These are phyloP conservation scores for Volucella zonaria DNA, from an alignment of 2,888 invertebrate genomes.

Conservation along the genomic window DNA sequence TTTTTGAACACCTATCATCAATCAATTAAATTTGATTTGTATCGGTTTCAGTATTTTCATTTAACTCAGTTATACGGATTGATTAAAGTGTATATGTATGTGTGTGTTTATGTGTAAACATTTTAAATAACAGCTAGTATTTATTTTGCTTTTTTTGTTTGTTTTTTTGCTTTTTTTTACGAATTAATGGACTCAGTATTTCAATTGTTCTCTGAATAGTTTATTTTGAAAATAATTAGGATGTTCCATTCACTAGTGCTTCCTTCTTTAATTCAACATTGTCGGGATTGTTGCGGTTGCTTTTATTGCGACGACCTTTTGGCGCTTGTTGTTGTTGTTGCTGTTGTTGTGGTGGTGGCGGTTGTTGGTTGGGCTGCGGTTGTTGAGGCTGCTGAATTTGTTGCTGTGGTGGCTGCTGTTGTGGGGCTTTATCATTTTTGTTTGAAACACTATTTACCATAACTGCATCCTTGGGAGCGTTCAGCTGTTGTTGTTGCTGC, in stretches of 20 bases:
- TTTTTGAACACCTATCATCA: conserved; percentile 53
- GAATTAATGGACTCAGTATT: conserved; percentile 74
- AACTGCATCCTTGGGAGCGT: conserved; percentile 76
- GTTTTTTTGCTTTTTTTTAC: conserved; percentile 52
- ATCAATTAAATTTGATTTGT: conserved; percentile 56
- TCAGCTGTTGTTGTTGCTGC: conserved; percentile 70
- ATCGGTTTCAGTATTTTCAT: conserved; percentile 29
- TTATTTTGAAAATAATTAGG: conserved; percentile 78
- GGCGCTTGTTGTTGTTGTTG: conserved; percentile 77
- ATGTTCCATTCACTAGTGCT: conserved; percentile 82
- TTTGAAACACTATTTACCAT: conserved; percentile 75
- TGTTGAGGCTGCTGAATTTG: conserved; percentile 69
- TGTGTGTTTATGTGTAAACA: conserved; percentile 38
- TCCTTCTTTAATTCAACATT: conserved; percentile 81
- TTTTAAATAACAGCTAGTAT: conserved; percentile 68
- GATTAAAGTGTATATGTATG: conserved; percentile 12
- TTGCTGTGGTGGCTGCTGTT: conserved; percentile 73
- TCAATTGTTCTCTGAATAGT: conserved; percentile 72
- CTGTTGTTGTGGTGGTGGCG: conserved; percentile 71
- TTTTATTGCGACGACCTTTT: conserved; percentile 80
- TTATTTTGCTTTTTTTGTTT: conserved; percentile 30
- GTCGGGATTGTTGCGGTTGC: conserved; percentile 79
- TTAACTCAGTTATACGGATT: conserved; percentile 46
- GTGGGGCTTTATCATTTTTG: conserved; percentile 76
- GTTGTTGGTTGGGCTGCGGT: conserved; percentile 70